Evolutionary conservation across 2,797 vertebrate genomes (phyloP).

Genomic region (Myripristis jacobus): DNA sequence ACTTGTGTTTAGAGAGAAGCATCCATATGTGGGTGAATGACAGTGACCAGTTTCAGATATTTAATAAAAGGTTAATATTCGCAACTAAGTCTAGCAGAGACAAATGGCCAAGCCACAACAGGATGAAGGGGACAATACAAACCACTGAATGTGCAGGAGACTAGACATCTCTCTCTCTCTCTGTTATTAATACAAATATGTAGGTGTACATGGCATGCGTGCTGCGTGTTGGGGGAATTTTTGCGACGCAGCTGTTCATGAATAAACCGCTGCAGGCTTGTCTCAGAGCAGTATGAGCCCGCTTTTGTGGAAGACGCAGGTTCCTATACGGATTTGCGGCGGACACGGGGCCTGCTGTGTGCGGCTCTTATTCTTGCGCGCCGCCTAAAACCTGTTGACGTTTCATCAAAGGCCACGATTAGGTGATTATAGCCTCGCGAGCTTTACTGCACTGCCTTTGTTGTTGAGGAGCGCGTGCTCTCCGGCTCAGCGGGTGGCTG

Average conservation of each 20-base stretch:
- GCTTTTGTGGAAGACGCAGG: too few species aligned
- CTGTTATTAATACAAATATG: background rate
- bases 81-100: too few species aligned
- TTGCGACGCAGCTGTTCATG: background rate
- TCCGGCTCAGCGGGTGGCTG: constrained; percentile 23
- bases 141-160: background rate
- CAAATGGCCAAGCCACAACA: background rate
- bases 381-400: background rate
- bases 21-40: too few species aligned
- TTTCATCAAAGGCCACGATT: background rate
- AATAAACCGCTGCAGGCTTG: too few species aligned
- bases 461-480: constrained; percentile 6
- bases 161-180: background rate
- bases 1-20: too few species aligned
- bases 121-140: background rate
- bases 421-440: background rate
- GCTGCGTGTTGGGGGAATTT: background rate
- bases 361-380: background rate
- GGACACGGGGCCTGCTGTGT: background rate
- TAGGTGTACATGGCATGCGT: background rate
- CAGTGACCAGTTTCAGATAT: too few species aligned
- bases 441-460: constrained; percentile 11
- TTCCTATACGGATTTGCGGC: too few species aligned
- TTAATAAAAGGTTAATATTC: too few species aligned
- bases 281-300: too few species aligned